Evolutionary conservation across 2,888 invertebrate species (phyloP).

Genomic region (Polyploca ridens): DNA sequence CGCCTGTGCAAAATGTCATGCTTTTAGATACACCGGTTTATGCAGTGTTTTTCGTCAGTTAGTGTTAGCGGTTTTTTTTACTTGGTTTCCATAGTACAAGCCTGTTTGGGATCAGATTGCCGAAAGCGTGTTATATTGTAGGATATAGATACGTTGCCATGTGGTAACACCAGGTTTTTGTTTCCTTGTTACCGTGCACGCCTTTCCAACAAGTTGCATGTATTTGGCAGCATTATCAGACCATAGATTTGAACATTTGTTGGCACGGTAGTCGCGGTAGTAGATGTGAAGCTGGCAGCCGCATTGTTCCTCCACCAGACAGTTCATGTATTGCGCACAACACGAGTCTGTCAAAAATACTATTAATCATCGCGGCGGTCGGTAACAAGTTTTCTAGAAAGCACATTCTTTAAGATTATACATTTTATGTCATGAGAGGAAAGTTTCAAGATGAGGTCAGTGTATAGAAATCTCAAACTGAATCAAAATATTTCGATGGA

Average conservation of each 20-base stretch:
- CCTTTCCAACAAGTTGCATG: slow-evolving; percentile 38
- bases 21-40: too few species aligned
- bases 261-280: slow-evolving; percentile 47
- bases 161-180: slow-evolving; percentile 1
- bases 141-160: not conserved
- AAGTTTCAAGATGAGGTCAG: slow-evolving; percentile 28
- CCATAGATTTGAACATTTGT: slow-evolving; percentile 55
- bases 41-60: too few species aligned
- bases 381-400: slow-evolving; percentile 29
- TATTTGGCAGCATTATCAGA: slow-evolving; percentile 57
- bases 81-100: too few species aligned
- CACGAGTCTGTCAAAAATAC: slow-evolving; percentile 67
- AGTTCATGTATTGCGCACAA: slow-evolving; percentile 55
- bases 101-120: not conserved
- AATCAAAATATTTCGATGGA: not conserved
- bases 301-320: slow-evolving; percentile 50
- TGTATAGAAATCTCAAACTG: not conserved
- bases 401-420: slow-evolving; percentile 15
- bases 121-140: not conserved
- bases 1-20: too few species aligned
- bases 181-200: slow-evolving; percentile 20
- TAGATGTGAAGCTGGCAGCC: slow-evolving; percentile 40
- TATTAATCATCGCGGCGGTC: slow-evolving; percentile 65
- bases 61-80: too few species aligned
- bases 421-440: slow-evolving; percentile 26